Conservation (phyloP, 2,797 vertebrate genomes). For the Triplophysa bombifrons region DNA sequence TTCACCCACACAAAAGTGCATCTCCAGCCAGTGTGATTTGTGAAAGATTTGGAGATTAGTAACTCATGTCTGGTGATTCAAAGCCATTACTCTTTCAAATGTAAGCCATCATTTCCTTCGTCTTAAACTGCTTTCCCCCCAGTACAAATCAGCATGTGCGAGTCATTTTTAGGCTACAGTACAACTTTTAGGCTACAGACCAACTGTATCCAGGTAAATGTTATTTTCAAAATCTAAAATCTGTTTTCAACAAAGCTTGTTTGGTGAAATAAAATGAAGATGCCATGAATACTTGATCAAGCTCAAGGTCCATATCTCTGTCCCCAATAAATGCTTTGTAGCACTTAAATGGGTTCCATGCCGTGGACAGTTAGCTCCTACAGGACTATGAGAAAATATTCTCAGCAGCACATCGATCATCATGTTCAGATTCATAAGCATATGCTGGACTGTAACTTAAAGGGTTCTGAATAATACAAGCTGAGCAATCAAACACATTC, state of each 20-base stretch:
- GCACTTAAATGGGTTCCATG: conserved; percentile 61
- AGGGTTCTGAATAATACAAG: conserved; percentile 33
- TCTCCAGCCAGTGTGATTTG: conserved; percentile 52
- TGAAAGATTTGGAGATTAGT: conserved; percentile 56
- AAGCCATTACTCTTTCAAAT: conserved; percentile 15
- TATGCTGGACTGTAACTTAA: conserved; percentile 42
- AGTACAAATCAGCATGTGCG: not conserved
- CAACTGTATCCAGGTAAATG: not conserved
- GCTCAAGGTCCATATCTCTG: conserved; percentile 53
- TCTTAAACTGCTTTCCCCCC: not conserved
- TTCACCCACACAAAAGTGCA: conserved; percentile 51
- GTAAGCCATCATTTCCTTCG: not conserved
- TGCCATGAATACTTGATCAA: conserved; percentile 36
- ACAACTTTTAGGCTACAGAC: not conserved
- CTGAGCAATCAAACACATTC: conserved; percentile 52
- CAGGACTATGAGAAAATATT: conserved; percentile 16
- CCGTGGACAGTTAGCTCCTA: conserved; percentile 57
- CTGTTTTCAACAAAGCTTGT: not conserved
- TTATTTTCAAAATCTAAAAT: conserved; percentile 1
- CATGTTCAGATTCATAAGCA: conserved; percentile 27
- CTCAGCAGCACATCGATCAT: conserved; percentile 27
- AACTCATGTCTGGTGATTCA: conserved; percentile 42
- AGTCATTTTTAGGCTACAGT: not conserved
- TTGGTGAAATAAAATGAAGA: conserved; percentile 7
- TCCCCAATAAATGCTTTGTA: conserved; percentile 62